These are phyloP conservation scores for Cydia amplana DNA, from an alignment of 1,140 invertebrate species.

Conservation along the genomic window DNA sequence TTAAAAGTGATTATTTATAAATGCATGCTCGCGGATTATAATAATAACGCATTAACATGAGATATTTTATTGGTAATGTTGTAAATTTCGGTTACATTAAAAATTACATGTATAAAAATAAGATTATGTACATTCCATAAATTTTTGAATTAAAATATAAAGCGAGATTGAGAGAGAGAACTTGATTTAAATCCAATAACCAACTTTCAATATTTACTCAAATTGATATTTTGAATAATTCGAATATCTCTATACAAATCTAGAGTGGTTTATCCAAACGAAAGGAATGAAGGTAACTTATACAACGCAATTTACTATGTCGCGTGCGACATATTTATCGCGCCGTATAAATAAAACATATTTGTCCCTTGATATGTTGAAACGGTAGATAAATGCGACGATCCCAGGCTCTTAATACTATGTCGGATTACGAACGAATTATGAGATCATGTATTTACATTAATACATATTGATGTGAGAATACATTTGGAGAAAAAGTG, in stretches of 20 bases:
- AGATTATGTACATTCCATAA: neutral
- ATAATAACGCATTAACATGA: no score
- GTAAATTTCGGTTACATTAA: no score
- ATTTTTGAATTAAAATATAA: neutral
- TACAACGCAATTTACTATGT: slow-evolving; percentile 31
- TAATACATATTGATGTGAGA: slow-evolving; percentile 24
- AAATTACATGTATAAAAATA: no score
- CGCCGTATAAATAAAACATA: slow-evolving; percentile 26
- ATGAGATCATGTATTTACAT: slow-evolving; percentile 19
- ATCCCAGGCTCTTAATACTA: slow-evolving; percentile 5
- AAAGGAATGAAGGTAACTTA: slow-evolving; percentile 14
- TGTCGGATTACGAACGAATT: slow-evolving; percentile 14
- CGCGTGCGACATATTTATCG: slow-evolving; percentile 26
- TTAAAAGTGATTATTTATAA: no score
- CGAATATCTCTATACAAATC: slow-evolving; percentile 7
- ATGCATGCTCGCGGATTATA: no score
- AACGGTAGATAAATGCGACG: slow-evolving; percentile 17
- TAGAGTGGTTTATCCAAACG: neutral
- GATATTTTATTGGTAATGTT: no score
- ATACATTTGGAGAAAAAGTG: neutral
- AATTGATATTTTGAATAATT: slow-evolving; percentile 9
- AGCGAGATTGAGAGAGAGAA: neutral
- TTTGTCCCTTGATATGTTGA: slow-evolving; percentile 31
- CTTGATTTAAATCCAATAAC: neutral
- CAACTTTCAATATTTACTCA: slow-evolving; percentile 1